Evolutionary conservation across 2,888 invertebrate genomes (phyloP).

Genomic region (Cactoblastis cactorum): DNA sequence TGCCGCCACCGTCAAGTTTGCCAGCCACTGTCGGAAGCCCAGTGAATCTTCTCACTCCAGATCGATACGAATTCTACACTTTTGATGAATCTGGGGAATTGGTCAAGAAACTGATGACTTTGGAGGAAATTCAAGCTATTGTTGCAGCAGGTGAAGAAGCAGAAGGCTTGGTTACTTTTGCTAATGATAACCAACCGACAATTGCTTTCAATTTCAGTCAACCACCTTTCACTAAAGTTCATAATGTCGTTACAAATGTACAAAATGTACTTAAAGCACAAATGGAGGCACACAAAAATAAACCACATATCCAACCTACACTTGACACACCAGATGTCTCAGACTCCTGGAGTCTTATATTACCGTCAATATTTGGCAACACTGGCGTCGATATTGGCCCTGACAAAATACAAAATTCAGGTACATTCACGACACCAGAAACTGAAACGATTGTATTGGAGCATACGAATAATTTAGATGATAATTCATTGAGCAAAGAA

Average conservation of each 20-base stretch:
- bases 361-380: constrained; percentile 89
- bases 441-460: constrained; percentile 61
- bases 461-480: constrained; percentile 33
- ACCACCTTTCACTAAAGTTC: constrained; percentile 83
- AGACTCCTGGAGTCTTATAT: constrained; percentile 88
- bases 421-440: constrained; percentile 54
- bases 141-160: constrained; percentile 90
- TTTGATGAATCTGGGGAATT: constrained; percentile 91
- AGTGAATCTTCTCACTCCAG: constrained; percentile 87
- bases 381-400: constrained; percentile 81
- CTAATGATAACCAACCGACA: constrained; percentile 69
- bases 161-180: constrained; percentile 73
- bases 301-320: constrained; percentile 60
- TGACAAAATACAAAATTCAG: constrained; percentile 63
- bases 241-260: constrained; percentile 89
- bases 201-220: constrained; percentile 70
- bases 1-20: constrained; percentile 80
- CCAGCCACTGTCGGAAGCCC: constrained; percentile 87
- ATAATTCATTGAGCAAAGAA: constrained; percentile 53
- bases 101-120: constrained; percentile 89
- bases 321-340: constrained; percentile 86
- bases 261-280: constrained; percentile 91
- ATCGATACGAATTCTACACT: constrained; percentile 92
- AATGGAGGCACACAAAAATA: constrained; percentile 82
- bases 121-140: constrained; percentile 90